Percentiles rank a stretch among this genome's conserved stretches.
phyloP scores from a whole-genome alignment of 2,113 vertebrate genomes.

The Perca flavescens region DNA sequence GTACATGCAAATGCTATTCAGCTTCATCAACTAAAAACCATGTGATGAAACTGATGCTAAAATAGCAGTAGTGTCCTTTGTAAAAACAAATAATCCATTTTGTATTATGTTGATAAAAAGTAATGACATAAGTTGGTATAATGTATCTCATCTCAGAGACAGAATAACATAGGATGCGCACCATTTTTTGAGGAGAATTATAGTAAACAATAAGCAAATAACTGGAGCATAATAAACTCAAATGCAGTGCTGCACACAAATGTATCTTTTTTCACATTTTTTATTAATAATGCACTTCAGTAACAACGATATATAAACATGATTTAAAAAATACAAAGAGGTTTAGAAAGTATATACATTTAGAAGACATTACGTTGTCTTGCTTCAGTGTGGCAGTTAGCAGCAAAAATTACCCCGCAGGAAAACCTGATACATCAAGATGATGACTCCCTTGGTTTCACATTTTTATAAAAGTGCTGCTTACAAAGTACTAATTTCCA shows the following conservation, averaged over 20 bases:
- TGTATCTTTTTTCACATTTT: neutral
- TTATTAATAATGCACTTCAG: constrained; percentile 2
- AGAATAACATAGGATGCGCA: neutral
- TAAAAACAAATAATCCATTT: neutral
- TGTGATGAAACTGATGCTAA: neutral
- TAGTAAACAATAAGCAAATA: neutral
- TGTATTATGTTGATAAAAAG: neutral
- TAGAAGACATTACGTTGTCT: neutral
- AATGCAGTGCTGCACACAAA: neutral
- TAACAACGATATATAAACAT: neutral
- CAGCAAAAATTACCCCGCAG: neutral
- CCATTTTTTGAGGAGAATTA: neutral
- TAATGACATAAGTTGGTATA: neutral
- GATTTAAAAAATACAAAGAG: neutral
- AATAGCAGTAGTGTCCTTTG: neutral
- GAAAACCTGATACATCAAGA: neutral
- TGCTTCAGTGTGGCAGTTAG: constrained; percentile 7
- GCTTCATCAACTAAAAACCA: neutral
- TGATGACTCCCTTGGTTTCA: neutral
- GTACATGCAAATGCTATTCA: neutral
- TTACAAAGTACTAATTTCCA: constrained; percentile 1
- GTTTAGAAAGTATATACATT: neutral
- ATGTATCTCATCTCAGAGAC: neutral
- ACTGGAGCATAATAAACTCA: neutral
- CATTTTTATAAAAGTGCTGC: neutral